phyloP scores from a whole-genome alignment of 2,797 vertebrate species.

The Channallabes apus region DNA sequence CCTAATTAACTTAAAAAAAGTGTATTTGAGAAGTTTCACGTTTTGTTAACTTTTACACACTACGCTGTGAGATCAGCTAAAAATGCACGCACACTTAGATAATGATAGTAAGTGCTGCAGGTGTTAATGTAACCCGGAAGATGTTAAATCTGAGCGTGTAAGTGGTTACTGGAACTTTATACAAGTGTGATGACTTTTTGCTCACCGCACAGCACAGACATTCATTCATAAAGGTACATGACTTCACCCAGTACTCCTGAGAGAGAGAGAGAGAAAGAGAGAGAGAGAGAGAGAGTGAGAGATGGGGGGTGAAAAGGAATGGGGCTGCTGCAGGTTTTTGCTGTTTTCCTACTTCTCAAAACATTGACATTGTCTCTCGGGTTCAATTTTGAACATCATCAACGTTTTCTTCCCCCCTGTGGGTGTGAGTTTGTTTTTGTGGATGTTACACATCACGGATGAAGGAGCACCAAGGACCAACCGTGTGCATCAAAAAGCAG shows the following conservation, averaged over 20 bases:
- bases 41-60: neutral
- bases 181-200: slow-evolving; percentile 17
- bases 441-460: slow-evolving; percentile 25
- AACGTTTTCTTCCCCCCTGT: neutral
- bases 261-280: neutral
- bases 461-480: slow-evolving; percentile 8
- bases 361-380: neutral
- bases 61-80: neutral
- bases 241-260: slow-evolving; percentile 14
- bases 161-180: slow-evolving; percentile 4
- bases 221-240: slow-evolving; percentile 40
- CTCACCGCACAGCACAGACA: neutral
- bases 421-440: neutral
- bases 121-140: neutral
- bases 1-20: neutral
- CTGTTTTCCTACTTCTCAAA: slow-evolving; percentile 13
- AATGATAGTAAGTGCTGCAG: neutral
- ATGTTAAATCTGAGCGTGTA: neutral
- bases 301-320: neutral
- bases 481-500: slow-evolving; percentile 1
- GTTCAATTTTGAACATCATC: neutral
- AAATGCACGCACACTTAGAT: no score
- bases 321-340: neutral
- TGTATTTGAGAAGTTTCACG: neutral
- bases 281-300: neutral